Percentiles rank a stretch among this genome's conserved stretches.
phyloP scores from a whole-genome alignment of 92 coral and sea anemone species.

The Umimayanthus chanpuru region DNA sequence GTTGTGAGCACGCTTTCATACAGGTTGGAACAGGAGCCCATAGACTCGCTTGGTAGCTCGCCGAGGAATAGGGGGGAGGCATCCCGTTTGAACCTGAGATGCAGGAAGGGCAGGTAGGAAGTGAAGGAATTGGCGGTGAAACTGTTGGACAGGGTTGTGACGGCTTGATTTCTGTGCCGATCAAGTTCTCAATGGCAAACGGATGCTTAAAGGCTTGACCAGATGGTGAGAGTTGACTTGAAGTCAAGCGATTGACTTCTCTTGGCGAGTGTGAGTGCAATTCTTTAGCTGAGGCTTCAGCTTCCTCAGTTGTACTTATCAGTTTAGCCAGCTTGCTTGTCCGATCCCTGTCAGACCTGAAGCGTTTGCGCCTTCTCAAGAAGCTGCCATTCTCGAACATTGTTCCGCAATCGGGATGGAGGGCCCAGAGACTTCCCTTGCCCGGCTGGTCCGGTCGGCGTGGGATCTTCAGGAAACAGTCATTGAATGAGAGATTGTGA shows the following conservation, averaged over 20 bases:
- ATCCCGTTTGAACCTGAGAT: conserved; percentile 59
- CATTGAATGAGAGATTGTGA: conserved; percentile 95
- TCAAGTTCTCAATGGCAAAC: conserved; percentile 94
- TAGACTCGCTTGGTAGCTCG: conserved; percentile 67
- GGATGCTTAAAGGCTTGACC: conserved; percentile 86
- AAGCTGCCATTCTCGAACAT: conserved; percentile 99
- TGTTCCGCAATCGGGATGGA: conserved; percentile 98
- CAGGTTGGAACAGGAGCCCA: conserved; percentile 81
- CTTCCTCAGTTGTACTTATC: conserved; percentile 65
- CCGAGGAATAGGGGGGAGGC: conserved; percentile 31
- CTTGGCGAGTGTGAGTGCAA: conserved; percentile 44
- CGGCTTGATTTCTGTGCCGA: conserved; percentile 73
- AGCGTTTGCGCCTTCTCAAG: conserved; percentile 90
- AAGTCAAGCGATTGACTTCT: conserved; percentile 30
- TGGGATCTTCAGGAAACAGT: conserved; percentile 96
- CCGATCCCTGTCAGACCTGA: conserved; percentile 91
- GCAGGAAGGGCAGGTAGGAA: conserved; percentile 87
- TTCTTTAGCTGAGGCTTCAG: conserved; percentile 9
- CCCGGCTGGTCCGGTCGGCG: conserved; percentile 99
- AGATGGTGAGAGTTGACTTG: conserved; percentile 50
- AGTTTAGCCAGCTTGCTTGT: conserved; percentile 70
- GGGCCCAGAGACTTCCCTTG: conserved; percentile 97
- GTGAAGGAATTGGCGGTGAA: conserved; percentile 74
- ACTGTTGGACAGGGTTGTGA: conserved; percentile 54
- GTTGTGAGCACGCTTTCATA: conserved; percentile 80